A percentile compares a stretch with the other conserved stretches of the same genome.
These are phyloP conservation scores for Oryzias curvinotus DNA, from an alignment of 2,113 vertebrate genomes.

Conservation along the genomic window DNA sequence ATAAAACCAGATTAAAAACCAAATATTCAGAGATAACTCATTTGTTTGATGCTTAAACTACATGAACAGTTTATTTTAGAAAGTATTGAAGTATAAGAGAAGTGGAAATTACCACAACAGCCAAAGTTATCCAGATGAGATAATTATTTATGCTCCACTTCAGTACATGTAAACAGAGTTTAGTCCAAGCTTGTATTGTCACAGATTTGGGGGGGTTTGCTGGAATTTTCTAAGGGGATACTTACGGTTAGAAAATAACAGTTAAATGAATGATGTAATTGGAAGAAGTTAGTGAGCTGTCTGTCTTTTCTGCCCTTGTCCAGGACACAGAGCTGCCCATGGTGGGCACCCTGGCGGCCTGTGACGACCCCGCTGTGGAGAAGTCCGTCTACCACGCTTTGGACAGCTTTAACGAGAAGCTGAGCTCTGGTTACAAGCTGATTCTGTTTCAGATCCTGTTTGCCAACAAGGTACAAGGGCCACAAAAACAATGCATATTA, in stretches of 20 bases:
- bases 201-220: no score
- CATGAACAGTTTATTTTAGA: no score
- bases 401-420: conserved; percentile 37
- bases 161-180: background rate
- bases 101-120: background rate
- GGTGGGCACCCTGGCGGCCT: conserved; percentile 46
- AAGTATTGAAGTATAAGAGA: background rate
- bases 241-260: no score
- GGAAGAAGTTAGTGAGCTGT: no score
- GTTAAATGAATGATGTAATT: no score
- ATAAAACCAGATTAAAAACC: no score
- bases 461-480: conserved; percentile 58
- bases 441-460: conserved; percentile 58
- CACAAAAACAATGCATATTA: background rate
- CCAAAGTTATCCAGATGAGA: no score
- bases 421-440: conserved; percentile 44
- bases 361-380: conserved; percentile 55
- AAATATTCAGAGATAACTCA: no score
- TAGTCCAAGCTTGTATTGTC: background rate
- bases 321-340: background rate
- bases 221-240: no score
- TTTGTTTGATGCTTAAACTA: no score
- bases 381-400: conserved; percentile 45
- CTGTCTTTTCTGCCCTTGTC: background rate
- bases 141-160: background rate